phyloP scores from a whole-genome alignment of 1,140 invertebrate genomes.

The Bombus sylvicola region DNA sequence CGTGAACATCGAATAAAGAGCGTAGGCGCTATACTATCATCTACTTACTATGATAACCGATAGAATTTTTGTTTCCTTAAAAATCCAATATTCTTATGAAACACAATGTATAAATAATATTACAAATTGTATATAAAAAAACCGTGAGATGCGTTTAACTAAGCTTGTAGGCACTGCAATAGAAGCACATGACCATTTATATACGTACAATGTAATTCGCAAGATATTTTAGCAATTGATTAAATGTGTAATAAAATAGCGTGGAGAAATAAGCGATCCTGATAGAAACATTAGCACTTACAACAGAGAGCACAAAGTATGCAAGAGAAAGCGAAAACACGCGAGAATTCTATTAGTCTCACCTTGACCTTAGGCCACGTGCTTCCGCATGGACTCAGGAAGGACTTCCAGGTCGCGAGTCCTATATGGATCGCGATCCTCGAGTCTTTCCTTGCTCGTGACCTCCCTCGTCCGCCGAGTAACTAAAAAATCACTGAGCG shows the following conservation, averaged over 20 bases:
- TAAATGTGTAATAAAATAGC: neutral
- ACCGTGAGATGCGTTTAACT: neutral
- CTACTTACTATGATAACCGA: neutral
- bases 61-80: neutral
- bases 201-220: neutral
- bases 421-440: slow-evolving; percentile 66
- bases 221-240: neutral
- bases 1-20: neutral
- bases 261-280: neutral
- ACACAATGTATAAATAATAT: too few species aligned
- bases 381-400: slow-evolving; percentile 71
- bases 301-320: neutral
- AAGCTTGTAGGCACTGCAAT: neutral
- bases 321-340: slow-evolving; percentile 15
- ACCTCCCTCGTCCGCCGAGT: slow-evolving; percentile 43
- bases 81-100: neutral
- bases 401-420: slow-evolving; percentile 73
- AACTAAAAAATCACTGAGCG: slow-evolving; percentile 54
- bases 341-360: slow-evolving; percentile 54
- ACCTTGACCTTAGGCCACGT: slow-evolving; percentile 75
- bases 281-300: neutral
- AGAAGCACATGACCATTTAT: neutral
- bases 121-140: neutral
- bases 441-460: slow-evolving; percentile 53
- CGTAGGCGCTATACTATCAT: too few species aligned